Evolutionary conservation across 2,797 vertebrate species (phyloP), one percentile per base, ranked within the genome.

Genomic region (Spheniscus humboldti): DNA sequence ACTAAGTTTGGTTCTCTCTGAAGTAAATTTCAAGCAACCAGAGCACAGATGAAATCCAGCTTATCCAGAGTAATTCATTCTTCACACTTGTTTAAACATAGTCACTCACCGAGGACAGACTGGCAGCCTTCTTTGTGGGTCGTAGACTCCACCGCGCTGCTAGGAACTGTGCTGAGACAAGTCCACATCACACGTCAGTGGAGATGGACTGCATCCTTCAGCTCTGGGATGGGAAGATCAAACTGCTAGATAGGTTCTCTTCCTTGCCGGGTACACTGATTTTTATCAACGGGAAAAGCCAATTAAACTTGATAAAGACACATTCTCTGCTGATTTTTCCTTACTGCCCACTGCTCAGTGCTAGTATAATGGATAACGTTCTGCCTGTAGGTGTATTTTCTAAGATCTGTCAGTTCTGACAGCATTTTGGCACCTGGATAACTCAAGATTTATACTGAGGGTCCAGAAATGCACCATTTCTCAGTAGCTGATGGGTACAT

Each of bases 341-440:
- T 96, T 92, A 91, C 96, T 97, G 97, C 96, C 97, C 97, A 97
- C 88, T 96, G 95, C 96, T 97, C 94, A 88, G 94, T 94, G 94
- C 94, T 92, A 86, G 94, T 94, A 94, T 98, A 98, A 98, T 97
- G 95, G 97, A 98, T 97, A 95, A 96, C 92, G 97, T 96, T 97
- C 97, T 91, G 96, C 96, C 95, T 96, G 95, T 97, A 97, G 97
- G 96, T 97, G 92, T 97, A 97, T 98, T 97, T 97, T 97, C 97
- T 97, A 97, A 85, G 94, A 97, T 97, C 94, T 98, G 97, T 97
- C 98, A 98, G 97, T 94, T 96, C 95, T 97, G 97, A 98, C 97
- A 97, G 96, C 72, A 91, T 97, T 97, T 96, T 98, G 98, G 97
- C 97, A 98, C 96, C 95, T 96, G 89, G 94, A 98, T 97, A 97